Conservation (phyloP, 2,113 vertebrate species). For the Toxostoma redivivum region DNA sequence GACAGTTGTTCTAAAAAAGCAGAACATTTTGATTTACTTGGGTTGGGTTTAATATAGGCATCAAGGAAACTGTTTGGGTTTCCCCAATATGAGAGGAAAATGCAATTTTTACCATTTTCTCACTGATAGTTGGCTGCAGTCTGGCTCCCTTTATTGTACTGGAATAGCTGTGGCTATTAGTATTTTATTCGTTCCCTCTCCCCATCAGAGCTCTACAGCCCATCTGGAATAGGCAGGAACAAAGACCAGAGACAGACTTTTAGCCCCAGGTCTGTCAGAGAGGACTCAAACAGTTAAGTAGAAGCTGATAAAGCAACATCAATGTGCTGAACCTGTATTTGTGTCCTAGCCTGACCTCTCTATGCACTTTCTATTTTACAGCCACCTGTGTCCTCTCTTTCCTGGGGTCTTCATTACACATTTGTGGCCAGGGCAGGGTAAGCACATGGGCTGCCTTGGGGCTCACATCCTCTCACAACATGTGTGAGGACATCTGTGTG, state of each 20-base stretch:
- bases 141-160: not conserved
- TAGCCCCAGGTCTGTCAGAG: not conserved
- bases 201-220: not conserved
- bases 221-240: not conserved
- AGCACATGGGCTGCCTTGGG: not conserved
- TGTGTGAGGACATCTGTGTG: too few relatives aligned
- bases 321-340: accelerated
- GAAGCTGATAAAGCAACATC: not conserved
- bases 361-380: not conserved
- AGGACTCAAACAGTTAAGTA: not conserved
- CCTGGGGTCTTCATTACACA: accelerated
- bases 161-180: not conserved
- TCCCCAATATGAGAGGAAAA: not conserved
- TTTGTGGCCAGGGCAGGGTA: not conserved
- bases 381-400: not conserved
- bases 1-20: not conserved
- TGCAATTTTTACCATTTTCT: not conserved
- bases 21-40: not conserved
- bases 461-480: not conserved
- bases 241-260: not conserved
- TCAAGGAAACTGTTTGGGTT: not conserved
- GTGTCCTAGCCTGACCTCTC: not conserved
- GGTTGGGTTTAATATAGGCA: not conserved
- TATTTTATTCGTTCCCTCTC: not conserved
- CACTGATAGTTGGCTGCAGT: not conserved